Evolutionary conservation across 2,113 vertebrate genomes (phyloP), one percentile per base, ranked within the genome.

Genomic region (Tragulus kanchil): DNA sequence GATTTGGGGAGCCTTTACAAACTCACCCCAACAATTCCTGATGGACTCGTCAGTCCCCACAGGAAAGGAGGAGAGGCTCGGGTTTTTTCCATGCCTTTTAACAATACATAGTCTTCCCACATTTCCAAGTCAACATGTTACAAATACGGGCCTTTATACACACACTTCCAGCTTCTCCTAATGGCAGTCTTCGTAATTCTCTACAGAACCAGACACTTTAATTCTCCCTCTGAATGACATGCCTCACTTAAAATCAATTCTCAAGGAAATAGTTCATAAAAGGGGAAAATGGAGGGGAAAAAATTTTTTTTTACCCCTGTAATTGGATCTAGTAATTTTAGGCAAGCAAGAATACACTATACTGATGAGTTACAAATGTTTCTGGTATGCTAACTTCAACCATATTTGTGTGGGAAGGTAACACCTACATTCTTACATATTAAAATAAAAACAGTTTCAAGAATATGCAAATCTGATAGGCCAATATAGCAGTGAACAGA

Each of bases 291-390:
- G 48, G 61, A 82, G 61, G 10, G 36, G 54, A 79, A 79, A 79
- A 96, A 92, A 42, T 21, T 65, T 64, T 71, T 64, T 75, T 31
- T 59, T 52, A 82, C 14, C 12, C 92, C 65, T 97, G 92, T 95
- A 96, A 97, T 93, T 78, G 19, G 92, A 97, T 94, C 90, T 97
- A 96, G 78, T 92, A 96, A 97, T 97, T 95, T 93, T 96, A 61
- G 58, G 73, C 91, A 96, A 98, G 85, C 97, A 98, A 97, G 93
- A 97, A 97, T 87, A 96, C 71, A 93, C 82, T 84, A 52, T 86
- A 69, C 87, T 97, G 93, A 97, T 91, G 93, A 96, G 69, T 97
- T 96, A 96, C 97, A 97, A 97, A 97, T 95, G 94, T 96, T 90
- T 86, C 95, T 97, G 94, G 97, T 89, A 96, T 90, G 94, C 85